A percentile compares a stretch with the other conserved stretches of the same genome.
Evolutionary conservation across 1,140 invertebrate genomes (phyloP).

Genomic region (Panagrolaimus sp.): DNA sequence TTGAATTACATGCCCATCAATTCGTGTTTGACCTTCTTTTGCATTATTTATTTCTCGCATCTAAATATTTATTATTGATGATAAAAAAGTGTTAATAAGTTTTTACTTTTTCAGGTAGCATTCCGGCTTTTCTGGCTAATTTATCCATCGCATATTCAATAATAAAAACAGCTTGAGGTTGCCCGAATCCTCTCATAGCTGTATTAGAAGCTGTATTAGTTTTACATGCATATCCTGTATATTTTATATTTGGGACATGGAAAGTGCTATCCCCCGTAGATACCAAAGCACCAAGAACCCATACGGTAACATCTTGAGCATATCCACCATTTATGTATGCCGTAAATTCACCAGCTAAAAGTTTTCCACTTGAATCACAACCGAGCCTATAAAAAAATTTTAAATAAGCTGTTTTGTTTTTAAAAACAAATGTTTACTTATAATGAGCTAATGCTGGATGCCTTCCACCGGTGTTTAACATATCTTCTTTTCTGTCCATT

Average conservation of each 20-base stretch:
- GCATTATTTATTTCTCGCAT: too few species aligned
- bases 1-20: conserved; percentile 65
- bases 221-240: conserved; percentile 21
- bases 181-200: conserved; percentile 61
- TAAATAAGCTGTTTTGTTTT: too few species aligned
- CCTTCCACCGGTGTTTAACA: conserved; percentile 32
- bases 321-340: conserved; percentile 28
- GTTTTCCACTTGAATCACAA: conserved; percentile 21
- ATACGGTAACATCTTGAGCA: conserved; percentile 18
- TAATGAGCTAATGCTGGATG: conserved; percentile 33
- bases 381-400: conserved; percentile 19
- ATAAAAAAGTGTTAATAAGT: too few species aligned
- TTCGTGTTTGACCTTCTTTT: conserved; percentile 6
- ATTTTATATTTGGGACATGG: conserved; percentile 54
- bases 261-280: conserved; percentile 48
- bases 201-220: conserved; percentile 61
- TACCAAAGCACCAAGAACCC: conserved; percentile 18
- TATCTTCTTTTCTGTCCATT: conserved; percentile 27
- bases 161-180: conserved; percentile 58
- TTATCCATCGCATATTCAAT: conserved; percentile 56
- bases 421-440: neutral
- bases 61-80: too few species aligned
- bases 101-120: conserved; percentile 24
- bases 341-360: conserved; percentile 23
- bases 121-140: conserved; percentile 48